Evolutionary conservation across 2,113 vertebrate genomes (phyloP).

Genomic region (Fulmarus glacialis): DNA sequence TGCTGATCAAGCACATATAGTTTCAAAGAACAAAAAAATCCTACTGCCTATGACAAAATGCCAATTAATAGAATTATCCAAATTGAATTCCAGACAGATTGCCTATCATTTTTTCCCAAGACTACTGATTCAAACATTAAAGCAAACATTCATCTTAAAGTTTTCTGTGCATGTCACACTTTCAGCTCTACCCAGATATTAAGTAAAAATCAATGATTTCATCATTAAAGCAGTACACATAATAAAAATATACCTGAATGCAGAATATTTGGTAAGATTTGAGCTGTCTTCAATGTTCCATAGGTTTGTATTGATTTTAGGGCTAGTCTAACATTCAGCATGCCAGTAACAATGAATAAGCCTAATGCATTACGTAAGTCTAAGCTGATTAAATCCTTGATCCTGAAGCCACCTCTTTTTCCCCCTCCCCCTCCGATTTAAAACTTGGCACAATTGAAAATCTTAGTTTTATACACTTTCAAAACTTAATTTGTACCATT

Average conservation of each 20-base stretch:
- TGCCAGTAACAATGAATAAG: constrained; percentile 56
- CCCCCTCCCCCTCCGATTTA: constrained; percentile 15
- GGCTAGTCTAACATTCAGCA: constrained; percentile 39
- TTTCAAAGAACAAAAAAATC: neutral
- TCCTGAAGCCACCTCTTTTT: constrained; percentile 45
- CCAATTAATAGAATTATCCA: neutral
- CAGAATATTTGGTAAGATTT: constrained; percentile 9
- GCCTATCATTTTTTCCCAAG: neutral
- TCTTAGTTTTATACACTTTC: neutral
- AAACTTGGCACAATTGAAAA: constrained; percentile 21
- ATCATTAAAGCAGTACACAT: neutral
- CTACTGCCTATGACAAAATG: neutral
- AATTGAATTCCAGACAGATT: neutral
- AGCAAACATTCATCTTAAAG: neutral
- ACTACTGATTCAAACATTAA: neutral
- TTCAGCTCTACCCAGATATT: neutral
- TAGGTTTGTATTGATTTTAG: constrained; percentile 36
- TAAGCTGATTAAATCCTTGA: constrained; percentile 66
- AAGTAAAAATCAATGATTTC: neutral
- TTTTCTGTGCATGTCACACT: neutral
- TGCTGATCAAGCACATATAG: neutral
- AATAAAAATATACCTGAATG: constrained; percentile 52
- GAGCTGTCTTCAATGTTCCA: constrained; percentile 40
- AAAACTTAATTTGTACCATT: neutral
- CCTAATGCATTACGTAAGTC: constrained; percentile 62